Percentiles rank a stretch among this genome's conserved stretches.
These are phyloP conservation scores for Squalus acanthias DNA, from an alignment of 2,797 vertebrate genomes.

Conservation along the genomic window DNA sequence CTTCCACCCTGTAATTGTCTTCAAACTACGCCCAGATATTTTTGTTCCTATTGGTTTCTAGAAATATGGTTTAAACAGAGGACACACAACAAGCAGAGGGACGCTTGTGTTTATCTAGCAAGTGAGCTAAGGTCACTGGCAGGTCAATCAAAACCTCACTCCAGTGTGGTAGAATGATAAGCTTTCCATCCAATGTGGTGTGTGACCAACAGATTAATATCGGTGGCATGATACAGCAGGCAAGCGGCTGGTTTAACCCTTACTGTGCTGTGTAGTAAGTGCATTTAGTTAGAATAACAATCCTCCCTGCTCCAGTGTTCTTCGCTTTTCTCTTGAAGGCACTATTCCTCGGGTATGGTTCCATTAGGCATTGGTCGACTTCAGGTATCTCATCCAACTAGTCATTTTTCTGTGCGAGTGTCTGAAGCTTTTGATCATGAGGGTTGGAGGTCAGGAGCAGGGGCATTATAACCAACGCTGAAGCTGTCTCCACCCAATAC, in stretches of 20 bases:
- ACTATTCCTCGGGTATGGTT: background rate
- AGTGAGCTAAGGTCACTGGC: background rate
- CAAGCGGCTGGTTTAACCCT: background rate
- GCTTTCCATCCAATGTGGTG: slow-evolving; percentile 14
- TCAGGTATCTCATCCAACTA: background rate
- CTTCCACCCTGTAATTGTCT: slow-evolving; percentile 17
- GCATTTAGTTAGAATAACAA: background rate
- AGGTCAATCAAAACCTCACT: background rate
- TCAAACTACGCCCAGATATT: slow-evolving; percentile 1
- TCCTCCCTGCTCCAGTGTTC: background rate
- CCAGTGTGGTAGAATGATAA: background rate
- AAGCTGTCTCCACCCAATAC: background rate
- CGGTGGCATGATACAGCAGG: background rate
- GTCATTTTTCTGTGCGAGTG: background rate
- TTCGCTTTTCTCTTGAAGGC: background rate
- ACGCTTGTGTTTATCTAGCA: background rate
- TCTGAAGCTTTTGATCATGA: background rate
- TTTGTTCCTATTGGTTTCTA: background rate
- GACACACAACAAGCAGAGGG: background rate
- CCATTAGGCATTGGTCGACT: background rate
- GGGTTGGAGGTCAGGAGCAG: background rate
- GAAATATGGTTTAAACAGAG: slow-evolving; percentile 25
- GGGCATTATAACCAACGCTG: background rate
- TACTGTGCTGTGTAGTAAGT: background rate
- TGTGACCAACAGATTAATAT: background rate